These are phyloP conservation scores for Drosophila ironensis DNA, from an alignment of 1,140 invertebrate species.

Conservation along the genomic window DNA sequence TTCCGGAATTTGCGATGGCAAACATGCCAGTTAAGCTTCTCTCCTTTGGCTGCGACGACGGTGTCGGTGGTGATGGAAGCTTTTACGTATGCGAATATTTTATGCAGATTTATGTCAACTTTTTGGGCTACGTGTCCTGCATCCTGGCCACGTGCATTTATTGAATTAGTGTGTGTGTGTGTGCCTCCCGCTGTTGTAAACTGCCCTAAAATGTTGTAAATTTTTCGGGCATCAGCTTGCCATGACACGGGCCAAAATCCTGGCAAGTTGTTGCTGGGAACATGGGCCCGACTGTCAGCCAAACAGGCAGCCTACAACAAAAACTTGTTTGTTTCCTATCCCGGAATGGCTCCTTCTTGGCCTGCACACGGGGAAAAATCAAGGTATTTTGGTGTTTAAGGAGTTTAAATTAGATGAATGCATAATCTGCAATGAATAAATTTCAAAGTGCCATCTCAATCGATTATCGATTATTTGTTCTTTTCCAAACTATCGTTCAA, in stretches of 20 bases:
- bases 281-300: slow-evolving; percentile 48
- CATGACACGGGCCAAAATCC: slow-evolving; percentile 38
- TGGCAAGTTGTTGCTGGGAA: background rate
- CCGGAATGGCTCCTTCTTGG: slow-evolving; percentile 19
- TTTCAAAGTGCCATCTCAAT: too few relatives aligned
- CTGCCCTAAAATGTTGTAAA: slow-evolving; percentile 60
- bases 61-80: slow-evolving; percentile 28
- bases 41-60: slow-evolving; percentile 10
- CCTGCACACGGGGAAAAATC: background rate
- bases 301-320: slow-evolving; percentile 33
- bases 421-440: too few relatives aligned
- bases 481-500: too few relatives aligned
- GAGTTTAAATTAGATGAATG: too few relatives aligned
- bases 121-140: slow-evolving; percentile 67
- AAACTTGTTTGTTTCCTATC: slow-evolving; percentile 68
- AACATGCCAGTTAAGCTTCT: slow-evolving; percentile 63
- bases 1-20: slow-evolving; percentile 28
- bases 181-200: slow-evolving; percentile 52
- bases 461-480: too few relatives aligned
- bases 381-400: background rate
- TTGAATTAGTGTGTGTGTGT: slow-evolving; percentile 65
- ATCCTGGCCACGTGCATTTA: slow-evolving; percentile 70
- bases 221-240: slow-evolving; percentile 65
- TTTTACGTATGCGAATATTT: slow-evolving; percentile 78
- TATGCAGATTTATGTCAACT: slow-evolving; percentile 80